Evolutionary conservation across 2,888 invertebrate genomes (phyloP).

Genomic region (Acanthopleura granulata): DNA sequence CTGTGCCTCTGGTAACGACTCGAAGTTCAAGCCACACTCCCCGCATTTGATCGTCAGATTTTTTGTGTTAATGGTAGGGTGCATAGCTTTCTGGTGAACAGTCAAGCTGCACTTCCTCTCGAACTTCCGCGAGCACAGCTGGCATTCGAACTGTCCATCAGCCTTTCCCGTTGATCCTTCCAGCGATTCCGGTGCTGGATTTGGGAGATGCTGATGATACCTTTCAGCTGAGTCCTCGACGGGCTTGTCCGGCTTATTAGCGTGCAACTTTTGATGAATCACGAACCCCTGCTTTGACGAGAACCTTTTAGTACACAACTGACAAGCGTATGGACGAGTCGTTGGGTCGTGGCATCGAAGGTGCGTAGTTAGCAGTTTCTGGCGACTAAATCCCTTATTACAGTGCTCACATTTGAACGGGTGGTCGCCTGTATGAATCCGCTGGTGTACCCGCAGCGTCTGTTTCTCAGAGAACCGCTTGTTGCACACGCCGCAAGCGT

Average conservation of each 20-base stretch:
- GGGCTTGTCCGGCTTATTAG: background rate
- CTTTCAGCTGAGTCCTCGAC: background rate
- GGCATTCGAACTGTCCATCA: background rate
- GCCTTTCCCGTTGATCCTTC: background rate
- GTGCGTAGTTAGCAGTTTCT: slow-evolving; percentile 19
- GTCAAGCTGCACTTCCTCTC: slow-evolving; percentile 6
- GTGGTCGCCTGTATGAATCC: slow-evolving; percentile 21
- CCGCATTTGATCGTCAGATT: no score
- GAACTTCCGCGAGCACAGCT: background rate
- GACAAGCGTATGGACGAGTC: background rate
- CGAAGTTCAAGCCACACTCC: no score
- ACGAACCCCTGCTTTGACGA: background rate
- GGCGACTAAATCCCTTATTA: slow-evolving; percentile 19
- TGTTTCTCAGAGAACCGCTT: slow-evolving; percentile 15
- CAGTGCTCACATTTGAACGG: slow-evolving; percentile 23
- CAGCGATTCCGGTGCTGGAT: background rate
- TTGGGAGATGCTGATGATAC: background rate
- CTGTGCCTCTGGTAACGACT: no score
- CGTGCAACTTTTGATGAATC: background rate
- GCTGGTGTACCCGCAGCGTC: slow-evolving; percentile 11
- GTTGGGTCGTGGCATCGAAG: background rate
- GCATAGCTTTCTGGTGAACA: background rate
- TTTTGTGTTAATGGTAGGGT: background rate
- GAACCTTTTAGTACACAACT: background rate
- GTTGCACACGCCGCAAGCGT: background rate